Evolutionary conservation across 1,140 invertebrate species (phyloP).

Genomic region (Trialeurodes vaporariorum): DNA sequence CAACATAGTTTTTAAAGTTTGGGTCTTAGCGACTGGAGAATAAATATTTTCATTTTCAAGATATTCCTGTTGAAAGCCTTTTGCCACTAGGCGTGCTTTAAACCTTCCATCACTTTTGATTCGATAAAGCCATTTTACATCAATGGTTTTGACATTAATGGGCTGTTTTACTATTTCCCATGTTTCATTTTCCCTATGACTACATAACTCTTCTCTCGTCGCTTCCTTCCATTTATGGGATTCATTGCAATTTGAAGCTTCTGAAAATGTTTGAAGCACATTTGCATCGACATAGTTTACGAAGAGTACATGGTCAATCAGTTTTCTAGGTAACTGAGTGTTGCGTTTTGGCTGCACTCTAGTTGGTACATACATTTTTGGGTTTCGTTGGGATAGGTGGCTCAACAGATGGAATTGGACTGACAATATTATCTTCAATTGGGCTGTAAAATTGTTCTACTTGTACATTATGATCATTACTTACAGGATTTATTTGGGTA

Average conservation of each 20-base stretch:
- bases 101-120: conserved; percentile 18
- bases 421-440: too few relatives aligned
- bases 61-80: conserved; percentile 17
- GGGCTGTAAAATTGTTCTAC: too few relatives aligned
- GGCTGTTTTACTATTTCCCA: conserved; percentile 20
- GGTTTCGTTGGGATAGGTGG: too few relatives aligned
- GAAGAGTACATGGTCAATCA: too few relatives aligned
- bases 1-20: conserved; percentile 15
- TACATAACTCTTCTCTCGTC: conserved; percentile 14
- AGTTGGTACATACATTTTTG: too few relatives aligned
- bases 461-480: too few relatives aligned
- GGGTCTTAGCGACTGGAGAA: conserved; percentile 12
- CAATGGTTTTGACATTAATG: conserved; percentile 17
- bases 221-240: conserved; percentile 13
- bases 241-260: not conserved
- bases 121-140: conserved; percentile 20
- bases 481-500: too few relatives aligned
- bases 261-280: not conserved
- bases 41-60: conserved; percentile 13
- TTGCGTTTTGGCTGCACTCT: too few relatives aligned
- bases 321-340: too few relatives aligned
- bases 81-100: conserved; percentile 13
- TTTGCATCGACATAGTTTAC: not conserved
- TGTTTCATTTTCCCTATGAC: conserved; percentile 21
- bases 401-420: too few relatives aligned